These are phyloP conservation scores for Pandemis cinnamomeana DNA, from an alignment of 2,888 invertebrate genomes.

Conservation along the genomic window DNA sequence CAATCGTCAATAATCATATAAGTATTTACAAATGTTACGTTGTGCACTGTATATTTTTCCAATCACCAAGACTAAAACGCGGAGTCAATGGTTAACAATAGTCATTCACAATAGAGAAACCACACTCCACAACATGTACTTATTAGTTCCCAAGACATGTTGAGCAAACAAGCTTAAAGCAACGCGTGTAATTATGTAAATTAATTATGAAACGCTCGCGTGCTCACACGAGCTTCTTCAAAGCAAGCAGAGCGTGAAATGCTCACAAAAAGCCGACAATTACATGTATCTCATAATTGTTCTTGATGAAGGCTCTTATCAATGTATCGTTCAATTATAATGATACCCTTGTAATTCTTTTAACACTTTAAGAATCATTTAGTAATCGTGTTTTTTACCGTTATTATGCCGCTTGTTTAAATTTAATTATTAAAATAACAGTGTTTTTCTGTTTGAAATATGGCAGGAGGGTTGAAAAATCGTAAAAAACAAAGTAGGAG, in stretches of 20 bases:
- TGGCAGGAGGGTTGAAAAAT: conserved; percentile 46
- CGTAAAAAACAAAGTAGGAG: conserved; percentile 64
- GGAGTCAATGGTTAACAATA: background rate
- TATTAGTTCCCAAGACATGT: conserved; percentile 7
- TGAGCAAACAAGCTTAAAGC: conserved; percentile 14
- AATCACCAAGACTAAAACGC: background rate
- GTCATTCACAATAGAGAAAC: background rate
- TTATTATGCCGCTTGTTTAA: conserved; percentile 16
- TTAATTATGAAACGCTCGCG: conserved; percentile 37
- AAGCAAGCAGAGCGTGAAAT: conserved; percentile 68
- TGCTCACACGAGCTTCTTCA: conserved; percentile 43
- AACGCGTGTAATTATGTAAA: conserved; percentile 33
- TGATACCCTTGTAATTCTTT: conserved; percentile 53
- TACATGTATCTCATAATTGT: conserved; percentile 47
- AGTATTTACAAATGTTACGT: no score
- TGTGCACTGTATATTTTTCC: no score
- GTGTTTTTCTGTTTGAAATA: conserved; percentile 35
- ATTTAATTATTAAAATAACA: conserved; percentile 33
- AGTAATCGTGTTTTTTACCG: conserved; percentile 58
- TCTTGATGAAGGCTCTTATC: conserved; percentile 45
- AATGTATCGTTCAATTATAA: conserved; percentile 52
- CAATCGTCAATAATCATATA: no score
- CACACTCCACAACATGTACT: background rate
- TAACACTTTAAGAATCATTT: conserved; percentile 57
- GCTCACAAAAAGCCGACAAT: conserved; percentile 64